These are phyloP conservation scores for Notospermus geniculatus DNA, from an alignment of 1,140 invertebrate genomes.

Conservation along the genomic window DNA sequence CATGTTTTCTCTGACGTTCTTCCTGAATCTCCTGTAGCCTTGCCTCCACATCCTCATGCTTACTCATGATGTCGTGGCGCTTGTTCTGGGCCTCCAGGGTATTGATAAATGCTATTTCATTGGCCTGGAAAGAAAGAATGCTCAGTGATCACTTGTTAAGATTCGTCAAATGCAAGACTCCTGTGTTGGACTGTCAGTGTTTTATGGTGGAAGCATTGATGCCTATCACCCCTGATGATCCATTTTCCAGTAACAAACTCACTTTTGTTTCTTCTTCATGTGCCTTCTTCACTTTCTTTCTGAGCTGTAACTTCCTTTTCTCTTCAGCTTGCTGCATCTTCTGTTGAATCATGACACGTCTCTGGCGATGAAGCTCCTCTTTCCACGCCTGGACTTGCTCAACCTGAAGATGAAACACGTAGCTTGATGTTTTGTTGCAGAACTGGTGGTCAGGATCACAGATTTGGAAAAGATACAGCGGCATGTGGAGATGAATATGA, in stretches of 20 bases:
- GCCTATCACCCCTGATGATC: constrained; percentile 57
- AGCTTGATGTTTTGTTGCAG: background rate
- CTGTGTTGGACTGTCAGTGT: no score
- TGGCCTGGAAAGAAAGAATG: constrained; percentile 58
- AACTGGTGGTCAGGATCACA: no score
- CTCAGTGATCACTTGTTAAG: background rate
- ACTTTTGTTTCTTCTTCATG: constrained; percentile 95
- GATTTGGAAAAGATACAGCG: no score
- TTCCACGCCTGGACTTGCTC: constrained; percentile 89
- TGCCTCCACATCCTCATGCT: constrained; percentile 72
- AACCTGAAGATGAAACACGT: constrained; percentile 56
- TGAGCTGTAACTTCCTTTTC: constrained; percentile 76
- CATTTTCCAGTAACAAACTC: no score
- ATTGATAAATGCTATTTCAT: constrained; percentile 98
- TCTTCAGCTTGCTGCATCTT: constrained; percentile 87
- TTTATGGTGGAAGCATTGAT: no score
- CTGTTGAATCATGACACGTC: constrained; percentile 77
- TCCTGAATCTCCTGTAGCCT: constrained; percentile 74
- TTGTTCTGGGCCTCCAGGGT: constrained; percentile 93
- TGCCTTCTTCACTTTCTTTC: constrained; percentile 87
- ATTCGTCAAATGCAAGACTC: background rate
- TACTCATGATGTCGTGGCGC: constrained; percentile 69
- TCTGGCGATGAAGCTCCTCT: constrained; percentile 79
- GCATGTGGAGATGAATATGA: no score
- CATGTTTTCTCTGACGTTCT: constrained; percentile 70